Conservation (phyloP, 2,888 invertebrate species). For the Hirtodrosophila histrioides region DNA sequence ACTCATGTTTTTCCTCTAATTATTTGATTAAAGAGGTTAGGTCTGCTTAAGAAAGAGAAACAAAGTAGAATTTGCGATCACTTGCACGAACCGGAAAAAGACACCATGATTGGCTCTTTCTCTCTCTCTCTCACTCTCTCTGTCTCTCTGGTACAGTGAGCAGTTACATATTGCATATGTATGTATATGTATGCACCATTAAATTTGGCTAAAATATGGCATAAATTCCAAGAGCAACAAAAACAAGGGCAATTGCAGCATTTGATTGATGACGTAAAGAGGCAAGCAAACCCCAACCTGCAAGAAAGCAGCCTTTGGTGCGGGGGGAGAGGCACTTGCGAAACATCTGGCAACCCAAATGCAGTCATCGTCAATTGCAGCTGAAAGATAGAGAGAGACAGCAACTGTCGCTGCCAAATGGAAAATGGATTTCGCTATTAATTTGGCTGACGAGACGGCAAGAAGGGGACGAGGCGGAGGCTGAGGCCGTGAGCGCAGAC, state of each 20-base stretch:
- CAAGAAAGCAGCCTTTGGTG: slow-evolving; percentile 11
- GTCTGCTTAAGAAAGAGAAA: slow-evolving; percentile 4
- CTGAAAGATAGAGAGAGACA: slow-evolving; percentile 26
- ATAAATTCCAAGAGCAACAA: slow-evolving; percentile 38
- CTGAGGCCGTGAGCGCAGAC: slow-evolving; percentile 22
- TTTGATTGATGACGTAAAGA: slow-evolving; percentile 71
- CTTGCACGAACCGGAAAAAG: slow-evolving; percentile 24
- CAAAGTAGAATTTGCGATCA: slow-evolving; percentile 25
- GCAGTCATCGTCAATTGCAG: slow-evolving; percentile 15
- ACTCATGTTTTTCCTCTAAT: no score
- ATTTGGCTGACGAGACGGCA: slow-evolving; percentile 66
- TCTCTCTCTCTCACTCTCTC: slow-evolving; percentile 24
- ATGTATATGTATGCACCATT: slow-evolving; percentile 5
- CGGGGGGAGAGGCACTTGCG: slow-evolving; percentile 6
- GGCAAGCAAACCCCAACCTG: slow-evolving; percentile 28
- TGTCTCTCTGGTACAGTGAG: slow-evolving; percentile 3
- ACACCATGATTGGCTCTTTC: background rate
- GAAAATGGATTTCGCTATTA: slow-evolving; percentile 77
- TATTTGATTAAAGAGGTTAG: no score
- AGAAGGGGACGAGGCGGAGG: slow-evolving; percentile 6
- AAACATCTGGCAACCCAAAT: slow-evolving; percentile 39
- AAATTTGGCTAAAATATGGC: slow-evolving; percentile 66
- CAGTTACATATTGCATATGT: slow-evolving; percentile 9
- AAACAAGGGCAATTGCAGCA: slow-evolving; percentile 35
- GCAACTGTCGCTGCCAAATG: slow-evolving; percentile 56